phyloP scores from a whole-genome alignment of 2,888 invertebrate species.

The Alloplasta piceator region DNA sequence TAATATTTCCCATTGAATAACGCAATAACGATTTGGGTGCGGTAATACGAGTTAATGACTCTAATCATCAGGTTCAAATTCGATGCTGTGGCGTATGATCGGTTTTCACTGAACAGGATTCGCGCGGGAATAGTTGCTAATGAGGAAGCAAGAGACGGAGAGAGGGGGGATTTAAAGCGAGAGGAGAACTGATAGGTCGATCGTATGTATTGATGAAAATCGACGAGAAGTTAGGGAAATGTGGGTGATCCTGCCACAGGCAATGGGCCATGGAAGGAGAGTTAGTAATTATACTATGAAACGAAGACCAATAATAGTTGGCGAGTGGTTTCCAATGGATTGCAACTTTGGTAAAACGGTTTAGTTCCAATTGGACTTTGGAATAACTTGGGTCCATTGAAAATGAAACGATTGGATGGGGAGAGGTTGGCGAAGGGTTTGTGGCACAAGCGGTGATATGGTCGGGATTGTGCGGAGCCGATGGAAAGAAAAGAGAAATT shows the following conservation, averaged over 20 bases:
- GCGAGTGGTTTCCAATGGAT: constrained; percentile 77
- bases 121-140: constrained; percentile 42
- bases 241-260: constrained; percentile 51
- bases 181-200: constrained; percentile 14
- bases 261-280: constrained; percentile 57
- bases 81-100: constrained; percentile 61
- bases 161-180: neutral
- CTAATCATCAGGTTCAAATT: constrained; percentile 66
- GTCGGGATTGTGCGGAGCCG: constrained; percentile 31
- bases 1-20: neutral
- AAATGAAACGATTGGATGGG: constrained; percentile 69
- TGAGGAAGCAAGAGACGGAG: constrained; percentile 11
- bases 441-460: constrained; percentile 31
- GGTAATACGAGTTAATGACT: neutral
- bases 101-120: constrained; percentile 54
- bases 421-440: neutral
- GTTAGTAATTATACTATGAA: constrained; percentile 78
- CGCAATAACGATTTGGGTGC: too few species aligned
- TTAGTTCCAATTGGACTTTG: constrained; percentile 79
- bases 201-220: constrained; percentile 22
- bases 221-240: constrained; percentile 33
- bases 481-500: constrained; percentile 22
- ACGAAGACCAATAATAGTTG: constrained; percentile 79
- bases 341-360: constrained; percentile 76
- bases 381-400: constrained; percentile 71